These are phyloP conservation scores for Fratercula arctica DNA, from an alignment of 2,797 vertebrate species.

Conservation along the genomic window DNA sequence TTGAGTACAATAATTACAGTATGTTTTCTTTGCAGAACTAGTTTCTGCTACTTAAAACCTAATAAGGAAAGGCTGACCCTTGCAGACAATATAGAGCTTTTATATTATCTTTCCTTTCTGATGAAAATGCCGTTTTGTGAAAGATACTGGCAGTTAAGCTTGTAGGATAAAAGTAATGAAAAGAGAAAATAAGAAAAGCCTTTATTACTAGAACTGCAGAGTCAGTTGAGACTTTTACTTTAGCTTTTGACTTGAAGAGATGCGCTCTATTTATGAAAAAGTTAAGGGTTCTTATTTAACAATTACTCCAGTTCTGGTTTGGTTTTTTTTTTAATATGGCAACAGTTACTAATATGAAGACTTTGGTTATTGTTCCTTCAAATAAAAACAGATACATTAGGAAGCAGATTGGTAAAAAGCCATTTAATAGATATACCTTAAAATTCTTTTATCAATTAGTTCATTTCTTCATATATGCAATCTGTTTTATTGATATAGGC, in stretches of 20 bases:
- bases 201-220: slow-evolving; percentile 8
- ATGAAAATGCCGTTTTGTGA: slow-evolving; percentile 62
- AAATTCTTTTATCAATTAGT: not conserved
- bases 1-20: slow-evolving; percentile 72
- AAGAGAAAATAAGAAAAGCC: slow-evolving; percentile 19
- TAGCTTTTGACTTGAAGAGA: slow-evolving; percentile 46
- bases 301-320: not conserved
- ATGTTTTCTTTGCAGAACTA: slow-evolving; percentile 67
- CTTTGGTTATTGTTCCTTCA: not conserved
- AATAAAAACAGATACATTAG: not conserved
- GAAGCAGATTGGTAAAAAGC: not conserved
- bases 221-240: slow-evolving; percentile 42
- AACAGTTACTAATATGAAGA: not conserved
- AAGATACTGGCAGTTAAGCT: slow-evolving; percentile 57
- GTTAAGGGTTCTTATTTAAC: slow-evolving; percentile 18
- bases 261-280: not conserved
- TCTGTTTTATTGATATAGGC: not conserved
- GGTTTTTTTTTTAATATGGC: not conserved
- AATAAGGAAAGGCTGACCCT: slow-evolving; percentile 65
- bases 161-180: slow-evolving; percentile 58
- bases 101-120: slow-evolving; percentile 58
- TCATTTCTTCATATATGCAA: not conserved
- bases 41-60: slow-evolving; percentile 72
- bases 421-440: not conserved
- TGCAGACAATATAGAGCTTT: slow-evolving; percentile 62